Conservation (phyloP, 2,113 vertebrate genomes). For the Prionailurus viverrinus region DNA sequence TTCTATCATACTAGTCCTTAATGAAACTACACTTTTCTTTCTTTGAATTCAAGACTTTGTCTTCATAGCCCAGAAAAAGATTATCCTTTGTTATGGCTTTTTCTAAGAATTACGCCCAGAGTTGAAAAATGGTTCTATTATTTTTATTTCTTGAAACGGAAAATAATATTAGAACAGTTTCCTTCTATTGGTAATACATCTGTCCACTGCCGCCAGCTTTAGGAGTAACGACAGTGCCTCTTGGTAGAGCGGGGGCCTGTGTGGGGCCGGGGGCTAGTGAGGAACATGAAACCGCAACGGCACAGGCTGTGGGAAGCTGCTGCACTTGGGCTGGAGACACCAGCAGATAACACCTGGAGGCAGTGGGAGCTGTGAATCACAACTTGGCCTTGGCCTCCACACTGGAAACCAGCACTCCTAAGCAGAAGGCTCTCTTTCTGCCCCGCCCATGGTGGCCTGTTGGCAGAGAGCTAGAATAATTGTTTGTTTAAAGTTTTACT, state of each 20-base stretch:
- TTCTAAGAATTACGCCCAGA: conserved; percentile 24
- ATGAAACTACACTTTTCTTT: not conserved
- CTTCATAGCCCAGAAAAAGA: not conserved
- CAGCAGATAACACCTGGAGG: not conserved
- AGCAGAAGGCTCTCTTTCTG: not conserved
- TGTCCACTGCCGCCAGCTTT: not conserved
- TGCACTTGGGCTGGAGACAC: not conserved
- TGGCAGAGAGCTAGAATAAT: not conserved
- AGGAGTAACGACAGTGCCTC: not conserved
- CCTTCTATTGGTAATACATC: not conserved
- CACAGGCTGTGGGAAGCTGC: not conserved
- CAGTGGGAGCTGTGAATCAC: not conserved
- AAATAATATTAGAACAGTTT: not conserved
- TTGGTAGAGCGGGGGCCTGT: not conserved
- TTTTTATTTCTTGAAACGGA: conserved; percentile 46
- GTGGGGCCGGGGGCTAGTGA: not conserved
- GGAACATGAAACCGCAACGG: not conserved
- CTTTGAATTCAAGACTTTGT: conserved; percentile 16
- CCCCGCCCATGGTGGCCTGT: not conserved
- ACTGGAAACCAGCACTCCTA: not conserved
- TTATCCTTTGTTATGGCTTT: conserved; percentile 39
- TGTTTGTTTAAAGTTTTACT: conserved; percentile 61
- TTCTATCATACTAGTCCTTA: not conserved
- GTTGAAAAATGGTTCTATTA: conserved; percentile 6
- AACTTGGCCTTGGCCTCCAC: not conserved